Percentiles rank a stretch among this genome's conserved stretches.
Conservation (phyloP, 2,113 vertebrate species). For the Cichladusa arquata region DNA sequence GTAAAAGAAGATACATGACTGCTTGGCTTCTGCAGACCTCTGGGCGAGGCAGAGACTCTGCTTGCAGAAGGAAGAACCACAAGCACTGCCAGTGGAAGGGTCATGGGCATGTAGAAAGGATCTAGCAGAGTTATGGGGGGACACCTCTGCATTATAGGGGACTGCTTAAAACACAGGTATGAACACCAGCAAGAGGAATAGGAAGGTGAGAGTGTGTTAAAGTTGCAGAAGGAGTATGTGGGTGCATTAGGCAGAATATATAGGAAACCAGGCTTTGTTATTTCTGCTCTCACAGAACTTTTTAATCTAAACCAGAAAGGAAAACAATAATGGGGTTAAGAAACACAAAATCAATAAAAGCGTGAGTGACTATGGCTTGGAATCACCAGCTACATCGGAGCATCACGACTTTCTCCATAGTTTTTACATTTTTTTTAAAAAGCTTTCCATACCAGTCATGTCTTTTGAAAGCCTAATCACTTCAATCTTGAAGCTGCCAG, state of each 20-base stretch:
- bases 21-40: not conserved
- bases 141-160: not conserved
- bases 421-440: not conserved
- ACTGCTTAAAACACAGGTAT: not conserved
- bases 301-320: constrained; percentile 24
- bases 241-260: not conserved
- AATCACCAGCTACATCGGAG: constrained; percentile 6
- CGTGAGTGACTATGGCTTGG: not conserved
- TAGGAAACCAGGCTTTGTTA: not conserved
- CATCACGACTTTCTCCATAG: constrained; percentile 11
- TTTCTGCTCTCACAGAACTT: not conserved
- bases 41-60: not conserved
- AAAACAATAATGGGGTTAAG: not conserved
- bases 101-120: not conserved
- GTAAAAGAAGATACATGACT: not conserved
- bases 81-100: too few relatives aligned
- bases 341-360: constrained; percentile 36
- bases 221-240: not conserved
- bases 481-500: constrained; percentile 31
- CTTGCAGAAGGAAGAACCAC: not conserved
- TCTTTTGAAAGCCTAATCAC: constrained; percentile 44
- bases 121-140: not conserved
- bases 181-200: not conserved
- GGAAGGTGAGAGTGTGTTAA: not conserved
- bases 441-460: not conserved